phyloP scores from a whole-genome alignment of 2,113 vertebrate species.

The Psammodynastes pulverulentus region DNA sequence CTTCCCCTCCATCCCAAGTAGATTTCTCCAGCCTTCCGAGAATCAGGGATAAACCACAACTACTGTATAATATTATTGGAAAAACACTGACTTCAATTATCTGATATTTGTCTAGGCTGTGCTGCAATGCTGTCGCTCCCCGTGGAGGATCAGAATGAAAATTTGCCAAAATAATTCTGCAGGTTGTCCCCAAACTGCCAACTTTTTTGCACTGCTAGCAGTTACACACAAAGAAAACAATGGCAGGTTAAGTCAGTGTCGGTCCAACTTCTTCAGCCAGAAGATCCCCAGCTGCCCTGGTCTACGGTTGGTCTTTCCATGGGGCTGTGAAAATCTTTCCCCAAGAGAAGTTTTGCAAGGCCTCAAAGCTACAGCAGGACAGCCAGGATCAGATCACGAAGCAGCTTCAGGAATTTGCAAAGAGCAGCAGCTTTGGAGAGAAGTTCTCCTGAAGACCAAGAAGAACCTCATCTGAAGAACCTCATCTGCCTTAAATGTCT shows the following conservation, averaged over 20 bases:
- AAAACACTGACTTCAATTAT: neutral
- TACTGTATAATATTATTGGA: neutral
- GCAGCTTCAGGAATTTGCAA: neutral
- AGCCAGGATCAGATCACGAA: neutral
- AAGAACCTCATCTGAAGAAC: neutral
- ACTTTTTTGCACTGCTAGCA: neutral
- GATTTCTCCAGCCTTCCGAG: neutral
- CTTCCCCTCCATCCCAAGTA: conserved; percentile 1
- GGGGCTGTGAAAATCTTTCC: neutral
- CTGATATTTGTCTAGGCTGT: neutral
- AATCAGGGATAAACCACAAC: neutral
- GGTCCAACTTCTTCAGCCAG: neutral
- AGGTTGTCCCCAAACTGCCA: neutral
- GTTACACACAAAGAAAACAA: neutral
- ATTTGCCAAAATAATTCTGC: neutral
- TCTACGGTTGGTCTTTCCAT: neutral
- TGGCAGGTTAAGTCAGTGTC: neutral
- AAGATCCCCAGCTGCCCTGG: neutral
- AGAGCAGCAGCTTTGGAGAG: neutral
- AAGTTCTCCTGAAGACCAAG: neutral
- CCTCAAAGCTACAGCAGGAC: neutral
- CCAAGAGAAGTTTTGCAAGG: neutral
- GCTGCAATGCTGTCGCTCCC: neutral
- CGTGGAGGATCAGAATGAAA: neutral
- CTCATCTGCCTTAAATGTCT: neutral